These are phyloP conservation scores for Mastomys natalensis DNA, from an alignment of 2,113 vertebrate species.

Conservation along the genomic window DNA sequence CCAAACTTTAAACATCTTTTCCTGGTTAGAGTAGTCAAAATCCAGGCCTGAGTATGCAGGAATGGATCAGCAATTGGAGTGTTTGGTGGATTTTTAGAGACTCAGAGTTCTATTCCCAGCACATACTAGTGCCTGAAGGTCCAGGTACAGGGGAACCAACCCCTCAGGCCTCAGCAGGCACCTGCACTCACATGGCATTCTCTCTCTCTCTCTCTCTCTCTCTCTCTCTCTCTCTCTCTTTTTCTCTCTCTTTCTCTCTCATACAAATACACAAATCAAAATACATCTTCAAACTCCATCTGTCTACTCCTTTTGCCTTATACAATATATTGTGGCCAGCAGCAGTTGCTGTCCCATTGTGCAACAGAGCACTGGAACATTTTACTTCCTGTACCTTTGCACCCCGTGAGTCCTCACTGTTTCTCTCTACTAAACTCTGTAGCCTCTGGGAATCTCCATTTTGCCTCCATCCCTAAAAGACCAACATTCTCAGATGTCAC, in stretches of 20 bases:
- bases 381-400: too few relatives aligned
- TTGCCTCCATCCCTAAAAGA: not conserved
- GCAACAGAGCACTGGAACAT: not conserved
- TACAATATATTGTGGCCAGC: too few relatives aligned
- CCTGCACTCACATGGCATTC: not conserved
- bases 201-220: too few relatives aligned
- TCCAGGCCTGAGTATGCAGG: not conserved
- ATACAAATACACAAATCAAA: not conserved
- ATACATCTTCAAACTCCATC: too few relatives aligned
- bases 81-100: too few relatives aligned
- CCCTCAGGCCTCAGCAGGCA: not conserved
- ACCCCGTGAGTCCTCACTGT: not conserved
- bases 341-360: not conserved
- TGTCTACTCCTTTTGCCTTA: too few relatives aligned
- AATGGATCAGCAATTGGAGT: not conserved
- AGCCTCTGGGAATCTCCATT: not conserved
- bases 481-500: not conserved
- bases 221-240: too few relatives aligned
- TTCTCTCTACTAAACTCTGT: too few relatives aligned
- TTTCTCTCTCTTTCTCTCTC: too few relatives aligned
- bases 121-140: not conserved
- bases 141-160: not conserved
- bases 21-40: not conserved
- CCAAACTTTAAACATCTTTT: not conserved
- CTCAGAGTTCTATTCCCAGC: not conserved